These are phyloP conservation scores for Pygocentrus nattereri DNA, from an alignment of 2,797 vertebrate species.

Conservation along the genomic window DNA sequence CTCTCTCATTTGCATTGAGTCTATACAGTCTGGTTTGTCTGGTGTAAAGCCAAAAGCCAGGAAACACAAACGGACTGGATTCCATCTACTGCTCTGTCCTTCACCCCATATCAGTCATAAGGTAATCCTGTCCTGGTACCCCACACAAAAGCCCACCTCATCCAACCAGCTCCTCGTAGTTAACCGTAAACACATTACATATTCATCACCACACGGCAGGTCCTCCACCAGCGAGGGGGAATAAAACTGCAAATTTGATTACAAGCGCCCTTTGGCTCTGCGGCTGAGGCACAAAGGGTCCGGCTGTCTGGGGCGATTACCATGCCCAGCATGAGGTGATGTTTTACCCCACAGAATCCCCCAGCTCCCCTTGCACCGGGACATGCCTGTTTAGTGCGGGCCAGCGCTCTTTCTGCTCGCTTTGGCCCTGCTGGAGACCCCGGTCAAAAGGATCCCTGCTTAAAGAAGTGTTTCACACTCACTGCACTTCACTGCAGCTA, in stretches of 20 bases:
- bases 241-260: conserved; percentile 98
- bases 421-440: conserved; percentile 40
- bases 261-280: conserved; percentile 99
- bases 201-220: conserved; percentile 55
- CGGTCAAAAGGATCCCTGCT: conserved; percentile 24
- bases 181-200: conserved; percentile 65
- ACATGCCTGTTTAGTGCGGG: conserved; percentile 93
- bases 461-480: conserved; percentile 28
- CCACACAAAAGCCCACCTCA: conserved; percentile 35
- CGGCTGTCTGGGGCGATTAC: conserved; percentile 98
- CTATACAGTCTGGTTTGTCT: background rate
- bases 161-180: conserved; percentile 35
- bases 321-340: conserved; percentile 98
- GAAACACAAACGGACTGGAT: background rate
- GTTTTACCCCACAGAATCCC: conserved; percentile 69
- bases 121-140: conserved; percentile 33
- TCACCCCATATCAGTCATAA: conserved; percentile 40
- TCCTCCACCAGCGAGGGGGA: conserved; percentile 81
- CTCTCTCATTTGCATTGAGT: background rate
- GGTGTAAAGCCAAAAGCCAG: background rate
- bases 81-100: background rate
- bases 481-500: conserved; percentile 26
- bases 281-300: conserved; percentile 91
- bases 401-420: conserved; percentile 37
- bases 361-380: conserved; percentile 70